Evolutionary conservation across 2,113 vertebrate genomes (phyloP).

Genomic region (Periophthalmus modestus): DNA sequence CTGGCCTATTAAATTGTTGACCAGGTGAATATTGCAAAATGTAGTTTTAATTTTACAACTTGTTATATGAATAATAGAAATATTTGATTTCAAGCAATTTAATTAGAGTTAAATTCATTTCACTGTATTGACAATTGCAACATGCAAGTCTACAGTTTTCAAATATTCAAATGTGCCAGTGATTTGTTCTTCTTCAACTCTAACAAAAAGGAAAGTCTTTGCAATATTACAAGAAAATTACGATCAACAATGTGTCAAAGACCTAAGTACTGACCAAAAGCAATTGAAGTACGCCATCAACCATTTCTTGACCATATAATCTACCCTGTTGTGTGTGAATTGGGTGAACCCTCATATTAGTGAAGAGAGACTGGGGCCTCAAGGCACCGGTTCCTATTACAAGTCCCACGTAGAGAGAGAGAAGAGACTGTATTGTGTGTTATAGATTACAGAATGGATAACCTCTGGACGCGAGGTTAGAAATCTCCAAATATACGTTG

Average conservation of each 20-base stretch:
- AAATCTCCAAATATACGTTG: slow-evolving; percentile 13
- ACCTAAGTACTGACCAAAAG: no score
- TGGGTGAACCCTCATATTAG: slow-evolving; percentile 5
- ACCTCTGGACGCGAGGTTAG: slow-evolving; percentile 10
- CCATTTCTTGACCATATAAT: neutral
- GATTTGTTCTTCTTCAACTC: no score
- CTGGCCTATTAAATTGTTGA: neutral
- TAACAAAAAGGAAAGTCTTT: no score
- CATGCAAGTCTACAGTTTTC: neutral
- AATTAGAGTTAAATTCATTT: neutral
- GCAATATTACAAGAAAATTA: no score
- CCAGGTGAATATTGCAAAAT: neutral
- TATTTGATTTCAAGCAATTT: neutral
- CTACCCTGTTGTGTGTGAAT: neutral
- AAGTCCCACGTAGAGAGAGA: slow-evolving; percentile 33
- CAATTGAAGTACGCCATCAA: no score
- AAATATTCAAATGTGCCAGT: no score
- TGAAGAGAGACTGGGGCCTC: slow-evolving; percentile 38
- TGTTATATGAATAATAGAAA: no score
- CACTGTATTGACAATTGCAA: neutral
- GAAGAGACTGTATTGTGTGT: slow-evolving; percentile 18
- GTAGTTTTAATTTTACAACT: no score
- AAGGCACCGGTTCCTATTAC: slow-evolving; percentile 48
- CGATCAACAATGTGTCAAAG: no score
- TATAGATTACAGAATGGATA: slow-evolving; percentile 12